Base-by-base conservation (phyloP, 2,113 vertebrate genomes). In the Salvator merianae region DNA sequence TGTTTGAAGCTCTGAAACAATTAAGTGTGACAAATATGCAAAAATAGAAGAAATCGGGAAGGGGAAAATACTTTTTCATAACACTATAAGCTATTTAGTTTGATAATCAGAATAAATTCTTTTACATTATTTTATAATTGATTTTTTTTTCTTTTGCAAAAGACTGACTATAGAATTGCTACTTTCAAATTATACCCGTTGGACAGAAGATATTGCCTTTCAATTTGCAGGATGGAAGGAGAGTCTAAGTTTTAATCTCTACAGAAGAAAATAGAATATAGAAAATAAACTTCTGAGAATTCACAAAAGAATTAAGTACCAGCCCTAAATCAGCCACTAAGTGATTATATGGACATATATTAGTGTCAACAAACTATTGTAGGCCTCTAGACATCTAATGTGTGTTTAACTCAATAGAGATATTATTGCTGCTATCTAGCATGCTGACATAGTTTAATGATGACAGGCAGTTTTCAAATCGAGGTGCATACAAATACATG, bases 371-470 rank as follows among this genome's bases (percentile, higher is more conserved):
- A 34, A 55, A 16, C 16, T 76, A 9, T 47, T 53, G 12, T 83
- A 69, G 26, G 5, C 88, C 71, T 86, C 77, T 63, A 74, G 79
- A 83, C 80, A 66, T 75, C 30, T 82, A 40, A 82, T 73, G 85
- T 43, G 36, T 82, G 84, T 86, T 88, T 81, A 90, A 71, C 10
- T 87, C 59, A 78, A 16, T 36, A 81, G 77, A 65, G 50, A 91
- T 75, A 74, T 71, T 85, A 87, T 84, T 84, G 1, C 69, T 86
- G 53, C 82, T 47, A 68, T 85, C 66, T 78, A 81, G 14, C 75
- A 79, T 50, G 8, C 30, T 34, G 85, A 65, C 36, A 22, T 20
- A 73, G 55, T n/a, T 81, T 86, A 90, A 86, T 88, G 68, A 75
- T 50, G 77, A 65, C 70, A 5, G 8, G 10, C 76, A 50, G 34